These are phyloP conservation scores for Lordiphosa stackelbergi DNA, from an alignment of 1,140 invertebrate genomes.

Conservation along the genomic window DNA sequence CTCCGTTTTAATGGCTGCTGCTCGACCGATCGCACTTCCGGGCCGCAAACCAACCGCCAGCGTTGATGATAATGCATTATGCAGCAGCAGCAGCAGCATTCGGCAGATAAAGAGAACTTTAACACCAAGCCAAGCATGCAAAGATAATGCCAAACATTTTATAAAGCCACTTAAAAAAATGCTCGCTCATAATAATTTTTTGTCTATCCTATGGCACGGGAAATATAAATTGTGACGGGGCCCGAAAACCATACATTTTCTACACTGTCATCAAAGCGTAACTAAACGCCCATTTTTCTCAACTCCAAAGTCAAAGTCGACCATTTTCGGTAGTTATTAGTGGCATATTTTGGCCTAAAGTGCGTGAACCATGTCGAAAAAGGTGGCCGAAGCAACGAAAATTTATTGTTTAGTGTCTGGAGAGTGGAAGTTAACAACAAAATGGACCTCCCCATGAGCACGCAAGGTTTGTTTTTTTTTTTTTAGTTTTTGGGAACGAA, in stretches of 20 bases:
- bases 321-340: conserved; percentile 75
- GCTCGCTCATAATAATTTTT: conserved; percentile 27
- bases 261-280: conserved; percentile 76
- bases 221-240: conserved; percentile 67
- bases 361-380: conserved; percentile 73
- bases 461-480: conserved; percentile 37
- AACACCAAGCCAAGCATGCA: conserved; percentile 64
- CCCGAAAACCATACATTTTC: conserved; percentile 47
- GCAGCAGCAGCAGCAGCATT: conserved; percentile 26
- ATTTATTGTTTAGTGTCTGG: conserved; percentile 56
- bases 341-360: conserved; percentile 75
- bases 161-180: conserved; percentile 58
- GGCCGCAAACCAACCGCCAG: conserved; percentile 43
- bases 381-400: conserved; percentile 55
- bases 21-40: conserved; percentile 55
- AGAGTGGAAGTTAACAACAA: conserved; percentile 63
- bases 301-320: conserved; percentile 33
- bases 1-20: conserved; percentile 26
- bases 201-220: conserved; percentile 45
- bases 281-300: conserved; percentile 76
- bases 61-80: conserved; percentile 67
- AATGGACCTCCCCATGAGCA: conserved; percentile 69
- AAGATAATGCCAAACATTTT: conserved; percentile 59
- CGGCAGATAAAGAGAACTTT: conserved; percentile 63
- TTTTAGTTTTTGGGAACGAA: conserved; percentile 46